A percentile compares a stretch with the other conserved stretches of the same genome.
Evolutionary conservation across 2,113 vertebrate species (phyloP).

Genomic region (Callospermophilus lateralis): DNA sequence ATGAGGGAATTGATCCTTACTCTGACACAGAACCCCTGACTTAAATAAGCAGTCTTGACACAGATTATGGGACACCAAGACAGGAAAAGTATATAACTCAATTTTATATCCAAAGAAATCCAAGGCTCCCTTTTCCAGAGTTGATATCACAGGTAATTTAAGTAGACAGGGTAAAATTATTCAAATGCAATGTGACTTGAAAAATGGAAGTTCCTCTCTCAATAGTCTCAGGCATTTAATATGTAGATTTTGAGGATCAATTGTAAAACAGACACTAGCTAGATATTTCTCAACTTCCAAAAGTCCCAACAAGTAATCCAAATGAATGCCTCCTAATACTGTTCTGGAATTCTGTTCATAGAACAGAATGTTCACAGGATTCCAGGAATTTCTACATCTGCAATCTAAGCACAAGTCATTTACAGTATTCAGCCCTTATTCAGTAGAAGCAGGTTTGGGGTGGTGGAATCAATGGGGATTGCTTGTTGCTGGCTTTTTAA

Average conservation of each 20-base stretch:
- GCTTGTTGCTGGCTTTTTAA: neutral
- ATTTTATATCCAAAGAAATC: constrained; percentile 38
- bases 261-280: constrained; percentile 62
- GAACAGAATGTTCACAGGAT: constrained; percentile 51
- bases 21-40: neutral
- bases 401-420: constrained; percentile 37
- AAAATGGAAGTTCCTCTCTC: neutral
- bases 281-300: constrained; percentile 53
- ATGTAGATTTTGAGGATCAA: constrained; percentile 58
- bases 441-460: neutral
- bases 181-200: constrained; percentile 35
- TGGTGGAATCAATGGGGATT: neutral
- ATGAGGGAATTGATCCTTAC: neutral
- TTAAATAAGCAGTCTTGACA: constrained; percentile 4
- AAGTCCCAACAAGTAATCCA: constrained; percentile 10
- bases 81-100: neutral
- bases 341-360: constrained; percentile 44
- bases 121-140: constrained; percentile 26
- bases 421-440: constrained; percentile 12
- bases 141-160: constrained; percentile 45
- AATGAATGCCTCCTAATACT: neutral
- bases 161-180: constrained; percentile 34
- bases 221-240: neutral
- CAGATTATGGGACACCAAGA: neutral
- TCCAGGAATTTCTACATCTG: constrained; percentile 61